These are phyloP conservation scores for Troides oblongomaculatus DNA, from an alignment of 2,888 invertebrate species.

Conservation along the genomic window DNA sequence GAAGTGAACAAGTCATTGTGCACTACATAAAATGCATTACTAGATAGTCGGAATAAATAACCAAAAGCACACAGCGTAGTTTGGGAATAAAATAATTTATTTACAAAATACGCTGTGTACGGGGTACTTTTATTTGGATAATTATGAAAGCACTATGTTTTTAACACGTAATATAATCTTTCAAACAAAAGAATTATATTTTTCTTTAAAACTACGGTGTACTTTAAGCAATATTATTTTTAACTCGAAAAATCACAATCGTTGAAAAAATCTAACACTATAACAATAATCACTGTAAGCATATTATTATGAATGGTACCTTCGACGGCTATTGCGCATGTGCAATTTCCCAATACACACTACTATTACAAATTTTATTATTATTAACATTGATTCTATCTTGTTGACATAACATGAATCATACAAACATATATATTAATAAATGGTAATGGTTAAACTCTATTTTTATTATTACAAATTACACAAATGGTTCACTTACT, in stretches of 20 bases:
- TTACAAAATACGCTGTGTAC: neutral
- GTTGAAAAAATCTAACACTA: too few relatives aligned
- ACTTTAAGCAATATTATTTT: neutral
- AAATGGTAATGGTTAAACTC: conserved; percentile 5
- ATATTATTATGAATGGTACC: too few relatives aligned
- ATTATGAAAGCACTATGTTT: neutral
- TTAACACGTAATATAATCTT: neutral
- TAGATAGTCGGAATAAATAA: too few relatives aligned
- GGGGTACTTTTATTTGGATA: neutral
- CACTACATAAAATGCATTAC: too few relatives aligned
- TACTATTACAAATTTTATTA: neutral
- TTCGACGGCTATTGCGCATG: too few relatives aligned
- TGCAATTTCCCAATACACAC: too few relatives aligned
- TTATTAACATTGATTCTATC: neutral
- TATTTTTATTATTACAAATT: conserved; percentile 4
- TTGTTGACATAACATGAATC: neutral
- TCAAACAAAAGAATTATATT: neutral
- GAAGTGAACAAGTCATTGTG: neutral
- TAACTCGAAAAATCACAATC: too few relatives aligned
- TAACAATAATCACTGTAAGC: too few relatives aligned
- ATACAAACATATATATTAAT: neutral
- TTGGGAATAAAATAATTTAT: neutral
- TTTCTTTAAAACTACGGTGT: neutral
- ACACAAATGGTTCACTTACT: conserved; percentile 8
- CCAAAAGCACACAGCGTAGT: too few relatives aligned